Conservation (phyloP, 2,113 vertebrate genomes). For the Myrmophylax atrothorax region DNA sequence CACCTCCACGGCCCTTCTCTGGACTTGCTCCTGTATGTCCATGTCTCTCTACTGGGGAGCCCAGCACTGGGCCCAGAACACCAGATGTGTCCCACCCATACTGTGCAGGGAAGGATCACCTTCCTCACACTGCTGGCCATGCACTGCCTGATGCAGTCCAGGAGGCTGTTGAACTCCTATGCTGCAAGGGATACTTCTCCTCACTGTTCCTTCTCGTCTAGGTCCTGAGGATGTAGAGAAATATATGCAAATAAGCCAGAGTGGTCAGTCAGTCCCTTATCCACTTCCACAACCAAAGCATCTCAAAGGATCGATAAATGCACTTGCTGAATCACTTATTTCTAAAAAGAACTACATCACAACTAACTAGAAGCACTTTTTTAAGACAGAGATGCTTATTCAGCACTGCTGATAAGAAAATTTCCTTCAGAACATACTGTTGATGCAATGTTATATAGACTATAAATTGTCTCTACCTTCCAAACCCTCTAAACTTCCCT, state of each 20-base stretch:
- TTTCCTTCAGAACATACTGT: not conserved
- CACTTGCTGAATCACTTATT: not conserved
- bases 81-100: fast-evolving
- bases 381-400: not conserved
- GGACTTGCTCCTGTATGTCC: fast-evolving
- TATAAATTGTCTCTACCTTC: not conserved
- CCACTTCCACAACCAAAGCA: not conserved
- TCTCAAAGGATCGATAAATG: not conserved
- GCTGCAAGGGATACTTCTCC: not conserved
- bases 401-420: constrained; percentile 32
- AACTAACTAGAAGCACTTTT: not conserved
- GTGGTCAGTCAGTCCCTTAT: not conserved
- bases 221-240: not conserved
- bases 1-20: not conserved
- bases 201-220: not conserved
- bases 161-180: not conserved
- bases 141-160: not conserved
- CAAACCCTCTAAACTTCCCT: not conserved
- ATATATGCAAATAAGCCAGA: not conserved
- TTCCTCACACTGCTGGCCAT: fast-evolving
- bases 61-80: not conserved
- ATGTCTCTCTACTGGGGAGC: not conserved
- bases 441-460: not conserved
- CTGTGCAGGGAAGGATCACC: not conserved
- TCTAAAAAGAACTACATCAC: not conserved